Percentiles rank a stretch among this genome's conserved stretches.
These are phyloP conservation scores for Dryomyza anilis DNA, from an alignment of 2,888 invertebrate species.

Conservation along the genomic window DNA sequence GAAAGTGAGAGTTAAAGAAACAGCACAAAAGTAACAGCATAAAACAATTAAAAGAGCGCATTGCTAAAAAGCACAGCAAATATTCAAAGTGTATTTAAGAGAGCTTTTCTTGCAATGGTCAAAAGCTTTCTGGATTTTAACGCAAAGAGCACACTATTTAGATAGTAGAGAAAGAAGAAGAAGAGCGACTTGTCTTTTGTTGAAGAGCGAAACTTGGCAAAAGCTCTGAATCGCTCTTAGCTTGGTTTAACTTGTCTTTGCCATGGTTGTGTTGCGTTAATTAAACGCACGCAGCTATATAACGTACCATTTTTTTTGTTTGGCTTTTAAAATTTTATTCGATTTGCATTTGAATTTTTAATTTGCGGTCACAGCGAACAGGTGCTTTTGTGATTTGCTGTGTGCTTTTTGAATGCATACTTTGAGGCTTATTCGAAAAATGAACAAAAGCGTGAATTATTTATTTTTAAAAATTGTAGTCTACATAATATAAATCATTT, in stretches of 20 bases:
- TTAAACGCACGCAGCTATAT: slow-evolving; percentile 7
- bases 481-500: too few species aligned
- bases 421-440: slow-evolving; percentile 1
- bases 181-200: not conserved
- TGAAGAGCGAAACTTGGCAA: not conserved
- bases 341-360: not conserved
- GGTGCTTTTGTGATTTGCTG: not conserved
- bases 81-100: not conserved
- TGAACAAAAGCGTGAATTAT: not conserved
- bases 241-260: not conserved
- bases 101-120: too few species aligned
- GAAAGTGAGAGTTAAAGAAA: slow-evolving; percentile 19
- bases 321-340: not conserved
- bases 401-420: too few species aligned
- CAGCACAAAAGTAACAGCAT: not conserved
- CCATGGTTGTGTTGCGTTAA: slow-evolving; percentile 17
- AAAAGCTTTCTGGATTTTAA: too few species aligned
- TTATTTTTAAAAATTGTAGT: too few species aligned
- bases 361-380: not conserved
- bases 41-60: not conserved
- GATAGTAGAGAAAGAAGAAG: not conserved
- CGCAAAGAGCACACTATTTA: too few species aligned
- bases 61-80: not conserved
- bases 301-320: not conserved
- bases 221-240: not conserved